Evolutionary conservation across 2,113 vertebrate species (phyloP), one percentile per base, ranked within the genome.

Genomic region (Nestor notabilis): DNA sequence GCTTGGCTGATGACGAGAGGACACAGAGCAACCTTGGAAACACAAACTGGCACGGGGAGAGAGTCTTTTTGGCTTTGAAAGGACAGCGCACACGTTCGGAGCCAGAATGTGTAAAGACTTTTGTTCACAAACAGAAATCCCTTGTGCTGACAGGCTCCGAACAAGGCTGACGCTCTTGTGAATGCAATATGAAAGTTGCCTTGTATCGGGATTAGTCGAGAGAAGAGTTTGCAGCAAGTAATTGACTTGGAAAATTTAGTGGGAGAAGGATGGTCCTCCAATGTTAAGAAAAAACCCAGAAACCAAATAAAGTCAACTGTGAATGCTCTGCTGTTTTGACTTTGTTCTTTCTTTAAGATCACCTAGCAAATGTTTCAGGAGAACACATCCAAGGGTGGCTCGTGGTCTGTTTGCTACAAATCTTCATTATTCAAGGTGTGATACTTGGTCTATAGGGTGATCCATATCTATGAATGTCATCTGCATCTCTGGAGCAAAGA

Each of bases 61-160:
- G 79, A 93, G 95, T 58, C 94, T 95, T 95, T 78, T 93, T 97
- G 96, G 97, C 97, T 96, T 77, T 2, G 1, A 65, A 82, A 92
- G 93, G 91, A 95, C 93, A 93, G 97, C n/a, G 0, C 93, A 97
- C 96, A 95, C 66, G 53, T 89, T 95, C 17, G 0, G 91, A 95
- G 97, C 94, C 97, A 97, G 96, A 95, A 94, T 95, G 95, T 97
- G 95, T 97, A 95, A 77, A 96, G 96, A 76, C 94, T 97, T 97
- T 97, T 97, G 96, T 97, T 96, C 97, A 76, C 91, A 95, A 93
- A 97, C 95, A 97, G 96, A 96, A 97, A 97, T 95, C 87, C 91
- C 93, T 97, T 97, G 97, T 97, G 95, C 96, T 96, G 94, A 97
- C 96, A 97, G 94, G 79, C 94, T 94, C 89, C 0, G 18, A 96